Percentiles rank a stretch among this genome's conserved stretches.
Evolutionary conservation across 2,888 invertebrate genomes (phyloP).

Genomic region (Euplexia lucipara): DNA sequence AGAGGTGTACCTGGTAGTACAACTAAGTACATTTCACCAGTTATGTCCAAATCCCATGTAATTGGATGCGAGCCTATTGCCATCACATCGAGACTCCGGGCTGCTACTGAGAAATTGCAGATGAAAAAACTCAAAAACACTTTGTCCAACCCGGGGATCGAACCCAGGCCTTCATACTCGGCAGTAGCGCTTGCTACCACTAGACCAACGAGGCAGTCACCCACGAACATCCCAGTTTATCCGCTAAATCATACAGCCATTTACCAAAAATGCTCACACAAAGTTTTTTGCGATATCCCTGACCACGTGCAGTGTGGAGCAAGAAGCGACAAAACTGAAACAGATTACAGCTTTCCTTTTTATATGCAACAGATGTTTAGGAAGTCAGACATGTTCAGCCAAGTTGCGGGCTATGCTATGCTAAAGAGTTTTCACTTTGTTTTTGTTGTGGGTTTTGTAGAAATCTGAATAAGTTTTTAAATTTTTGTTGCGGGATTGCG

Average conservation of each 20-base stretch:
- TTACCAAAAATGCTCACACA: slow-evolving; percentile 39
- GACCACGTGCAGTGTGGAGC: slow-evolving; percentile 37
- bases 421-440: slow-evolving; percentile 46
- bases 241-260: slow-evolving; percentile 20
- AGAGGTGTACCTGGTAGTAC: too few relatives aligned
- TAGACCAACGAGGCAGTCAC: too few relatives aligned
- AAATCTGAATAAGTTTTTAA: slow-evolving; percentile 19
- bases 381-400: slow-evolving; percentile 49
- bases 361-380: slow-evolving; percentile 61
- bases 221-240: neutral
- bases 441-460: slow-evolving; percentile 30
- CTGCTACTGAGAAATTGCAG: too few relatives aligned
- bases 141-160: too few relatives aligned
- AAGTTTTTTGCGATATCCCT: slow-evolving; percentile 41
- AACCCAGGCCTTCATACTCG: too few relatives aligned
- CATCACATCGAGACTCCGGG: too few relatives aligned
- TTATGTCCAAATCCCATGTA: too few relatives aligned
- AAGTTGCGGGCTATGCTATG: slow-evolving; percentile 45
- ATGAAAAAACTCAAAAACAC: too few relatives aligned
- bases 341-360: slow-evolving; percentile 54
- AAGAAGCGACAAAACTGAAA: slow-evolving; percentile 60
- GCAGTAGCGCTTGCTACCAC: too few relatives aligned
- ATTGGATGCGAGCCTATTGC: too few relatives aligned
- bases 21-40: too few relatives aligned
- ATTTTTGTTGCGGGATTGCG: neutral